A percentile compares a stretch with the other conserved stretches of the same genome.
These are phyloP conservation scores for Tribolium castaneum DNA, from an alignment of 1,140 invertebrate genomes.

Conservation along the genomic window DNA sequence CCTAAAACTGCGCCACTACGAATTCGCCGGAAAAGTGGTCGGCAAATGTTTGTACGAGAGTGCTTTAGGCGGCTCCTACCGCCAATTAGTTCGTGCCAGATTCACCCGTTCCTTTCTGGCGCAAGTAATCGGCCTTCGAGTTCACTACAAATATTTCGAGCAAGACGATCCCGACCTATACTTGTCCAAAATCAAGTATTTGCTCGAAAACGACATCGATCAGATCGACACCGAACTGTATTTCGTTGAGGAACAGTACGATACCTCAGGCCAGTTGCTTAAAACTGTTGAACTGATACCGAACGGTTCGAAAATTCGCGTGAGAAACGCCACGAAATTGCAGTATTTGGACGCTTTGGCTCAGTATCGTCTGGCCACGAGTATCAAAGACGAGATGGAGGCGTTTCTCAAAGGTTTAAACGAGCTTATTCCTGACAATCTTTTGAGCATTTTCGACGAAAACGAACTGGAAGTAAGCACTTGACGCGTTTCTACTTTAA, in stretches of 20 bases:
- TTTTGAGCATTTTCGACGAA: conserved; percentile 95
- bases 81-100: conserved; percentile 88
- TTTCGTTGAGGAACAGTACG: conserved; percentile 92
- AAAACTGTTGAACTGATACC: conserved; percentile 83
- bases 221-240: conserved; percentile 82
- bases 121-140: conserved; percentile 91
- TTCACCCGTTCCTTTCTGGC: conserved; percentile 95
- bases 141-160: conserved; percentile 97
- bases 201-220: conserved; percentile 88
- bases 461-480: conserved; percentile 90
- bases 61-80: conserved; percentile 86
- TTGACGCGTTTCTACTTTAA: neutral
- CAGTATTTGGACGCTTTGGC: conserved; percentile 90
- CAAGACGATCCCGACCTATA: conserved; percentile 95
- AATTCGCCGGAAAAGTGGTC: conserved; percentile 94
- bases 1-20: conserved; percentile 89
- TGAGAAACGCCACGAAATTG: conserved; percentile 82
- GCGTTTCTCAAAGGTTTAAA: conserved; percentile 90
- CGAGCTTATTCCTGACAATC: conserved; percentile 91
- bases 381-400: conserved; percentile 86
- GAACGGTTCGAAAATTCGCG: conserved; percentile 75
- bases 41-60: conserved; percentile 95
- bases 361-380: conserved; percentile 86
- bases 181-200: conserved; percentile 91
- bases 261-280: conserved; percentile 78